These are phyloP conservation scores for Thaleichthys pacificus DNA, from an alignment of 2,797 vertebrate genomes.

Conservation along the genomic window DNA sequence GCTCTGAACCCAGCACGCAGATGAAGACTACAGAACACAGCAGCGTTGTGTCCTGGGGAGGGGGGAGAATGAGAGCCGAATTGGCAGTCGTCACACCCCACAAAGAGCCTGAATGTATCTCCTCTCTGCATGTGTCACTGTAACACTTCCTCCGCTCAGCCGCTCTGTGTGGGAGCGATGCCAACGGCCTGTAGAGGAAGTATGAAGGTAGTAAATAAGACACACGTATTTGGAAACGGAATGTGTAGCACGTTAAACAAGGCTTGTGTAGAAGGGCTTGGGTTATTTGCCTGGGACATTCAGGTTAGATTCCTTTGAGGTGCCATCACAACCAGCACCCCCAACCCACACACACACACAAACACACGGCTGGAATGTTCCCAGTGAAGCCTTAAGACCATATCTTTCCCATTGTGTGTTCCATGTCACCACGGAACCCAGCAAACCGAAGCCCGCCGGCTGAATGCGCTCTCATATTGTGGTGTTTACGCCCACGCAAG, in stretches of 20 bases:
- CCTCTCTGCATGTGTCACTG: constrained; percentile 13
- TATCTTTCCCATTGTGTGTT: background rate
- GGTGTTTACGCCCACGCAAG: background rate
- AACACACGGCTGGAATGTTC: background rate
- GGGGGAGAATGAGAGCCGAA: constrained; percentile 35
- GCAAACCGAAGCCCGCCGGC: background rate
- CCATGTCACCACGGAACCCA: background rate
- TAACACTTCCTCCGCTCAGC: constrained; percentile 5
- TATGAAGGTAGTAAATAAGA: background rate
- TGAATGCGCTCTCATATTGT: background rate
- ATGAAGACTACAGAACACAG: constrained; percentile 17
- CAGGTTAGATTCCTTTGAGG: background rate
- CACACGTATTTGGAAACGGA: background rate
- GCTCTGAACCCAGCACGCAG: constrained; percentile 16
- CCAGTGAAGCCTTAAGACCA: background rate
- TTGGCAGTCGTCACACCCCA: constrained; percentile 27
- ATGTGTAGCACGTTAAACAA: background rate
- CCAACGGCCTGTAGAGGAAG: background rate
- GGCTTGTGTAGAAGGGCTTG: background rate
- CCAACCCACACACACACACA: too few relatives aligned
- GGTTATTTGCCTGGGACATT: background rate
- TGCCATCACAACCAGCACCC: too few relatives aligned
- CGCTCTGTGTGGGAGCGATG: background rate
- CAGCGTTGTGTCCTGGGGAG: constrained; percentile 15
- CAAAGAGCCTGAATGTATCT: constrained; percentile 30